These are phyloP conservation scores for Meghimatium bilineatum DNA, from an alignment of 2,888 invertebrate genomes.

Conservation along the genomic window DNA sequence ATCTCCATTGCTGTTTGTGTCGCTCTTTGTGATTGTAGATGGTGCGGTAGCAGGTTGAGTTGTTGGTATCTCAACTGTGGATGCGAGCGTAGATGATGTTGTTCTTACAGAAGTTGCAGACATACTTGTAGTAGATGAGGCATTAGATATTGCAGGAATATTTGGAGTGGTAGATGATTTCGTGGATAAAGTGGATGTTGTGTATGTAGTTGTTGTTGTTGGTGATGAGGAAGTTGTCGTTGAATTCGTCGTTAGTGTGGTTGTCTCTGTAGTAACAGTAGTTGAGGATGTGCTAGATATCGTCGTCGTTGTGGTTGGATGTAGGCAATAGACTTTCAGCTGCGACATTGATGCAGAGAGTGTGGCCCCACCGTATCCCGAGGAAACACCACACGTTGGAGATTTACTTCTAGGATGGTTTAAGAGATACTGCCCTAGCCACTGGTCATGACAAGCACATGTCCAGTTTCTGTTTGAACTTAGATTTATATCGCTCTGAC, in stretches of 20 bases:
- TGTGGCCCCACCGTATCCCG: slow-evolving; percentile 49
- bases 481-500: slow-evolving; percentile 21
- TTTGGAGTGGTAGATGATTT: background rate
- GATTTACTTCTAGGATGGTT: slow-evolving; percentile 20
- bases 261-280: slow-evolving; percentile 39
- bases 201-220: slow-evolving; percentile 27
- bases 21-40: background rate
- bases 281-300: slow-evolving; percentile 39
- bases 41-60: background rate
- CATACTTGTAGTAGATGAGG: slow-evolving; percentile 25
- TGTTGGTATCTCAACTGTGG: slow-evolving; percentile 5
- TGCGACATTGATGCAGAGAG: slow-evolving; percentile 50
- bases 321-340: slow-evolving; percentile 49
- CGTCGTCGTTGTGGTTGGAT: slow-evolving; percentile 53
- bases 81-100: background rate
- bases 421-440: slow-evolving; percentile 58
- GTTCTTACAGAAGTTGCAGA: slow-evolving; percentile 19
- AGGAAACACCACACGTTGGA: slow-evolving; percentile 55
- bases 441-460: slow-evolving; percentile 63
- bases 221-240: slow-evolving; percentile 10
- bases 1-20: background rate
- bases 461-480: slow-evolving; percentile 51
- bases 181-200: background rate
- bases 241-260: background rate
- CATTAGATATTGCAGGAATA: slow-evolving; percentile 21